Conservation (phyloP, 2,888 invertebrate genomes). For the Orthosia gothica region DNA sequence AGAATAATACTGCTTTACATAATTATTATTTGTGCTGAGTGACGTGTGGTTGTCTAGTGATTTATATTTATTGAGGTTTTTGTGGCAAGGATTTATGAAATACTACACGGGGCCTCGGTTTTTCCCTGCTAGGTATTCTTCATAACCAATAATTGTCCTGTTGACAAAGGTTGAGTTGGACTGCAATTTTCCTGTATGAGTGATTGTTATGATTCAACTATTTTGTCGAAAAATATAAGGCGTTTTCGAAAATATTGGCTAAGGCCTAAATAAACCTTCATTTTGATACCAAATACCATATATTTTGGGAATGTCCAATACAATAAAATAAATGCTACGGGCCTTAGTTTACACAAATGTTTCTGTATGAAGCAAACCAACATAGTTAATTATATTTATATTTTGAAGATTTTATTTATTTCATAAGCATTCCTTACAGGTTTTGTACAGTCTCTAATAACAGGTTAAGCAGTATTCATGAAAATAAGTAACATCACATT, state of each 20-base stretch:
- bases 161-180: slow-evolving; percentile 9
- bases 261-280: no score
- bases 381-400: no score
- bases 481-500: no score
- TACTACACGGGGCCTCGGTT: slow-evolving; percentile 1
- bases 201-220: not conserved
- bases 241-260: not conserved
- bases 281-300: not conserved
- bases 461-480: no score
- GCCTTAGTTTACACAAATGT: no score
- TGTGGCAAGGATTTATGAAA: not conserved
- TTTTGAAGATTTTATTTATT: no score
- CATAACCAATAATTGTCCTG: no score
- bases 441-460: no score
- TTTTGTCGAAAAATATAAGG: not conserved
- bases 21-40: not conserved
- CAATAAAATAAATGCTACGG: not conserved
- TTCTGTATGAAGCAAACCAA: no score
- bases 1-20: slow-evolving; percentile 27
- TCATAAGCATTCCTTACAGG: no score
- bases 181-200: slow-evolving; percentile 20
- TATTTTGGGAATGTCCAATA: no score
- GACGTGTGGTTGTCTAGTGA: not conserved
- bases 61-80: slow-evolving; percentile 14
- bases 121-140: slow-evolving; percentile 22